Evolutionary conservation across 2,888 invertebrate species (phyloP), one percentile per base, ranked within the genome.

Genomic region (Caenorhabditis sp.): DNA sequence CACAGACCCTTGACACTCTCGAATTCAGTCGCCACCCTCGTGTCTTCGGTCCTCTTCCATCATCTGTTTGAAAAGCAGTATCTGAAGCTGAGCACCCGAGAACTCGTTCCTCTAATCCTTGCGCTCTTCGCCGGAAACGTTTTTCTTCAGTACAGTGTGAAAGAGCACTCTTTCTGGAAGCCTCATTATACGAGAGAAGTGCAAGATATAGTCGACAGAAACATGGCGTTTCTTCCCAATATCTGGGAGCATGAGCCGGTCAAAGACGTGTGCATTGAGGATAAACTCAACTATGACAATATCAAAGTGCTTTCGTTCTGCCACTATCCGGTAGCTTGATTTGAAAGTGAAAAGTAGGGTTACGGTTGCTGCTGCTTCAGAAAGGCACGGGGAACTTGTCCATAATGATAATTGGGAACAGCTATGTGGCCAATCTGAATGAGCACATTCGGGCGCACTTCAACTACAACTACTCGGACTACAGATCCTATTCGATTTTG

Each of bases 391-490:
- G 76, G 37, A 63, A 37, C 17, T 35, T 52, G 4, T 66, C 70
- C 4, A 35, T 76, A 0, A 58, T 71, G 63, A 26, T 68, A n/a
- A 41, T 76, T 3, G 76, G 76, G 8, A 70, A 76, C 35, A 70
- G 70, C 37, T 70, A 59, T 22, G 45, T 35, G 0, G n/a, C 46
- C 20, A 76, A 52, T 20, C 17, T 65, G 0, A 17, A 26, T n/a
- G 48, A 65, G 5, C 35, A 22, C n/a, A 65, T 76, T 15, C 32
- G 53, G 26, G 24, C 13, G 20, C 39, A 63, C 3, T 70, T 76
- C 41, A 37, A 76, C 7, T 37, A 46, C 13, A 63, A 63, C 8
- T 76, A 65, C 20, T 52, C 63, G 3, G 41, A 52, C 13, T 76
- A 39, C 17, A 20, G 55, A 55, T 53, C 46, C 39, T 5, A 52